Base-by-base conservation (phyloP, 64 coral and sea anemone species). In the Acropora yongei region DNA sequence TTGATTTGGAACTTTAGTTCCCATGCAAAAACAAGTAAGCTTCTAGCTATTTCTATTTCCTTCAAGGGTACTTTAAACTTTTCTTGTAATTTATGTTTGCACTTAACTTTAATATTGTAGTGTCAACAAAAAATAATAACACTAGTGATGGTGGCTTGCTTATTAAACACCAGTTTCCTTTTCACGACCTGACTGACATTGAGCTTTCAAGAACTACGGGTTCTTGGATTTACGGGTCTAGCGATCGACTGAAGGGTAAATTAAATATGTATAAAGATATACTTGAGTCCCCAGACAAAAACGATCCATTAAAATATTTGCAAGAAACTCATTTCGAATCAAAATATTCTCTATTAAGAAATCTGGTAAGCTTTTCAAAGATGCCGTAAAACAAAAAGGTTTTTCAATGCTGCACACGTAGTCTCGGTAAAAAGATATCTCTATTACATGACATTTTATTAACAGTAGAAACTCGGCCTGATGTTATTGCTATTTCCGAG, bases 201-300 rank as follows among this genome's bases (percentile, higher is more conserved):
- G 50, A 82, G 30, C 20, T 51, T 57, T 55, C 49, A 16, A 51
- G 46, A 51, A 51, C 49, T 53, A 82, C 49, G 30, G 2, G 79
- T 57, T 55, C 46, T 57, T 82, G 79, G 79, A 39, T 82, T 53
- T 9, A 82, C n/a, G 2, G 8, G 39, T 82, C 79, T 60, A 30
- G 47, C n/a, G 55, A 82, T 53, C 55, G 20, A 41, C 12, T 82
- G 30, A 13, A 49, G 46, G 47, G 55, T 41, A 51, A 49, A 41
- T 55, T 41, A 82, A 83, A 93, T 87, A 13, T 93, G 68, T 93
- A 55, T 49, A 30, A 49, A 87, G 65, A 80, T 72, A 48, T 93
- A 51, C 43, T 93, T 76, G 76, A 87, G 49, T 76, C 30, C 49
- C 45, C 83, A 78, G 76, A 71, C 47, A 93, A 72, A 87, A 86